These are phyloP conservation scores for Sinocyclocheilus anophthalmus DNA, from an alignment of 2,113 vertebrate species.

Conservation along the genomic window DNA sequence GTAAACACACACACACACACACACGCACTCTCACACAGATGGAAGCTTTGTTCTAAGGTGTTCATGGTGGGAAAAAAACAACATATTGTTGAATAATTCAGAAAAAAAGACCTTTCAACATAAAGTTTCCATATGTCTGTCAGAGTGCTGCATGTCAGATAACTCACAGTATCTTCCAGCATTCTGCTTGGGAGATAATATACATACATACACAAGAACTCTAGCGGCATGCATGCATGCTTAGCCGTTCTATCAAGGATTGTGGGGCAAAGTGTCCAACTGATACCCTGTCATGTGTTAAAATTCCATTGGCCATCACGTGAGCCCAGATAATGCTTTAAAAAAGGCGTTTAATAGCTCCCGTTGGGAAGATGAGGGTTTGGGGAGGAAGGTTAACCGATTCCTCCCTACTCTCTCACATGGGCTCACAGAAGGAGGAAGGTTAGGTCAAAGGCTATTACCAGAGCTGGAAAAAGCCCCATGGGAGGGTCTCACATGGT, in stretches of 20 bases:
- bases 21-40: neutral
- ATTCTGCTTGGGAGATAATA: neutral
- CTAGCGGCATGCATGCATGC: neutral
- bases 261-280: neutral
- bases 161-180: neutral
- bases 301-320: neutral
- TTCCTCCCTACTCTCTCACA: neutral
- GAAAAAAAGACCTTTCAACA: conserved; percentile 11
- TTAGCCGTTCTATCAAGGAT: neutral
- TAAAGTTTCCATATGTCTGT: conserved; percentile 28
- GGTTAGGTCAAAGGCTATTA: conserved; percentile 49
- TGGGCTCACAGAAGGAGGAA: conserved; percentile 22
- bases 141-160: neutral
- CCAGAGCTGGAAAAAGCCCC: conserved; percentile 31
- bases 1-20: neutral
- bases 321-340: neutral
- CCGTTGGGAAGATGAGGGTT: neutral
- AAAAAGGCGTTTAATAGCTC: conserved; percentile 1
- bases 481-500: neutral
- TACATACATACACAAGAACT: neutral
- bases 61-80: neutral
- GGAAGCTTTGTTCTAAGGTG: conserved; percentile 19
- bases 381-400: neutral
- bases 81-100: conserved; percentile 26
- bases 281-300: neutral